A percentile compares a stretch with the other conserved stretches of the same genome.
Conservation (phyloP, 2,113 vertebrate species). For the Podocnemis expansa region DNA sequence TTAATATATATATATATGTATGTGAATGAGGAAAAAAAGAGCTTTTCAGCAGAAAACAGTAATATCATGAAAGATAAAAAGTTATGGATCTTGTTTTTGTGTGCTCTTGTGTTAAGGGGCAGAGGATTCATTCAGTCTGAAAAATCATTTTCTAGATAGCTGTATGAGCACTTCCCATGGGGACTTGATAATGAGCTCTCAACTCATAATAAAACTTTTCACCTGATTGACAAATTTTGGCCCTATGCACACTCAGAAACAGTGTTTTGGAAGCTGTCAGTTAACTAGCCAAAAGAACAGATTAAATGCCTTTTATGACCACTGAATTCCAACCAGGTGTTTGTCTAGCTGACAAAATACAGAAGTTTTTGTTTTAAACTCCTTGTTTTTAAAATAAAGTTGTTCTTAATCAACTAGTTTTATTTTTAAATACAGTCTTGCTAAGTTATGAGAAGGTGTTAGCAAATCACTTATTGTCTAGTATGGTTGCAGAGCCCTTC, state of each 20-base stretch:
- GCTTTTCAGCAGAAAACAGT: conserved; percentile 69
- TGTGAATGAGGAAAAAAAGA: conserved; percentile 5
- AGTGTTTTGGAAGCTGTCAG: background rate
- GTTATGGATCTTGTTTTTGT: conserved; percentile 49
- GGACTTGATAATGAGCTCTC: background rate
- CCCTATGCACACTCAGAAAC: background rate
- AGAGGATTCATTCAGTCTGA: conserved; percentile 24
- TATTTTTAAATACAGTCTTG: background rate
- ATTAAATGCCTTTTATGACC: background rate
- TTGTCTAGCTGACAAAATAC: background rate
- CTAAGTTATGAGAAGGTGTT: background rate
- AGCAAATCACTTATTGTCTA: background rate
- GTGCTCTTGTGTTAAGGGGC: conserved; percentile 6
- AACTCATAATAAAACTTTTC: background rate
- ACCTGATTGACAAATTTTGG: background rate
- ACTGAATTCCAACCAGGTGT: background rate
- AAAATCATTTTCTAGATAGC: conserved; percentile 8
- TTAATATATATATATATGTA: conserved; percentile 57
- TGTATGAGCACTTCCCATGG: background rate
- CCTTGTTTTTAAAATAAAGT: background rate
- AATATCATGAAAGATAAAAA: conserved; percentile 59
- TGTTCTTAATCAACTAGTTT: background rate
- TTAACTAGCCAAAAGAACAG: background rate
- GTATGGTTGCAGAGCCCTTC: background rate
- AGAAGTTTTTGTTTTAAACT: background rate